Base-by-base conservation (phyloP, 2,113 vertebrate genomes). In the Alaudala cheleensis region DNA sequence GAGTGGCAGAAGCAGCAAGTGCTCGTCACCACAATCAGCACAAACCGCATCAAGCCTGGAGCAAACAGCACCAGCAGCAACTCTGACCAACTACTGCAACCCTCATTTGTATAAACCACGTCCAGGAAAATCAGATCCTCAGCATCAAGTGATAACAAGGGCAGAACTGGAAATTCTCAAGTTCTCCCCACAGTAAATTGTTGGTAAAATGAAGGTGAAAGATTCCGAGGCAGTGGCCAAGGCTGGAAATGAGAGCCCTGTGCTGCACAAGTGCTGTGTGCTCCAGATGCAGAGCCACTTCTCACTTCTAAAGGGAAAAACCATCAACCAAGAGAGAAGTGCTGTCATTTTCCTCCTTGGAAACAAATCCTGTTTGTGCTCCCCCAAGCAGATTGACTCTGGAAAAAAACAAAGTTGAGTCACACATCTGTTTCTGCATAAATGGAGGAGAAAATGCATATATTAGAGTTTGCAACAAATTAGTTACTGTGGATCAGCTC, bases 361-460 rank as follows among this genome's bases (percentile, higher is more conserved):
- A 93, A 90, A 86, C 79, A 90, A 78, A 93, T 81, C 86, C 34
- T 81, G 78, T 62, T 93, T 95, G 93, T 90, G 82, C 61, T 88
- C 80, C 53, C 93, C 76, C 65, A 88, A 81, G 90, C 72, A 81
- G 44, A 94, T 6, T 86, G 86, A 88, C 88, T 96, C 67, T 79
- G 94, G 90, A 92, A 92, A 93, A 96, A 94, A 88, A 64, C 65
- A 34, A 77, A 71, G 64, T 74, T 88, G 79, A 95, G 88, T 86
- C 93, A 95, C 62, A 73, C 95, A 95, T 93, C 85, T 96, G 86
- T 60, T 94, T 92, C 88, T 93, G 95, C 81, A 86, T 24, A 95
- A 95, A 93, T 31, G 50, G 72, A 78, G 57, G 65, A 88, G 93
- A 94, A 96, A 93, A 93, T 51, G 86, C 93, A 70, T n/a, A 49